phyloP scores from a whole-genome alignment of 2,888 invertebrate species.

The Troides helena region DNA sequence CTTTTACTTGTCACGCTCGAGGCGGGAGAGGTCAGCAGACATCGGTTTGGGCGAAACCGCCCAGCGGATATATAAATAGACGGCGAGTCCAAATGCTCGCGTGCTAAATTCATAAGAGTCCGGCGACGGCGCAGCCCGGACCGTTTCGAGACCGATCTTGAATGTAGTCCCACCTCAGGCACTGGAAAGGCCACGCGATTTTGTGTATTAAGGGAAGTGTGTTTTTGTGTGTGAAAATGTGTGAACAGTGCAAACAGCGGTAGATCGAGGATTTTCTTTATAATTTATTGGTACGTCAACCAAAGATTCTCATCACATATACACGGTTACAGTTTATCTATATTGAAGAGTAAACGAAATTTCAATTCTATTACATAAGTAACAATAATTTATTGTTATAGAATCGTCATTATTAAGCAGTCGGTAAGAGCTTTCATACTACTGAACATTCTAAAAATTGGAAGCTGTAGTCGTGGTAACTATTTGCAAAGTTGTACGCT shows the following conservation, averaged over 20 bases:
- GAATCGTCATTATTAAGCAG: neutral
- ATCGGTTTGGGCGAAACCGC: conserved; percentile 40
- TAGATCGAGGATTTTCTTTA: conserved; percentile 14
- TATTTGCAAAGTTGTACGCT: too few relatives aligned
- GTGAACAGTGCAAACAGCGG: conserved; percentile 27
- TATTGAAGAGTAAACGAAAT: neutral
- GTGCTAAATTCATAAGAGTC: conserved; percentile 64
- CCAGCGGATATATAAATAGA: conserved; percentile 68
- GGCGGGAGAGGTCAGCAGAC: conserved; percentile 11
- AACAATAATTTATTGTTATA: neutral
- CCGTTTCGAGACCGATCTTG: conserved; percentile 43
- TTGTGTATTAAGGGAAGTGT: neutral
- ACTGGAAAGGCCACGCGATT: conserved; percentile 67
- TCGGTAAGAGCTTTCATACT: neutral
- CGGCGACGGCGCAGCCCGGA: conserved; percentile 67
- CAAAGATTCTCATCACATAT: too few relatives aligned
- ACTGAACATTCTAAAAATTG: neutral
- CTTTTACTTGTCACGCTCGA: conserved; percentile 30
- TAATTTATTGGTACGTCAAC: conserved; percentile 11
- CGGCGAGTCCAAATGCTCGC: conserved; percentile 48
- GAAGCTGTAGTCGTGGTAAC: neutral
- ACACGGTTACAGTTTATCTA: neutral
- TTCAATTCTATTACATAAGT: neutral
- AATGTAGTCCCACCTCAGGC: conserved; percentile 43
- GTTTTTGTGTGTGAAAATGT: conserved; percentile 28